These are phyloP conservation scores for Amitus sp. DNA, from an alignment of 2,888 invertebrate genomes.

Conservation along the genomic window DNA sequence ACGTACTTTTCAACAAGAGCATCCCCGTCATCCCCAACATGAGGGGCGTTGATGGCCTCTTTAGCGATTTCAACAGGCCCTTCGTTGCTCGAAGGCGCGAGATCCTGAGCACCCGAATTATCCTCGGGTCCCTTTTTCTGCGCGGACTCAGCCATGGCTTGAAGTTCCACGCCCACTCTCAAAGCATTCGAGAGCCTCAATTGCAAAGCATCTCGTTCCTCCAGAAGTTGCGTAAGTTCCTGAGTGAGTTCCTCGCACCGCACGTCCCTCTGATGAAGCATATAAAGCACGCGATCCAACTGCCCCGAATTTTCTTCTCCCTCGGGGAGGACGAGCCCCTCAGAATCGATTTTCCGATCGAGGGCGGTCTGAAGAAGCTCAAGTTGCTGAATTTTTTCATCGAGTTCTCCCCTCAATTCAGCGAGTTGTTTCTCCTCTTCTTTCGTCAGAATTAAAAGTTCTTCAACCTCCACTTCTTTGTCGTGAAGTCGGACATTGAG, in stretches of 20 bases:
- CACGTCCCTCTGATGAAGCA: slow-evolving; percentile 87
- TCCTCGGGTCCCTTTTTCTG: slow-evolving; percentile 40
- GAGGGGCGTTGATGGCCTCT: slow-evolving; percentile 56
- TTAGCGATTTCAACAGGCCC: slow-evolving; percentile 61
- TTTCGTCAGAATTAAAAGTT: slow-evolving; percentile 68
- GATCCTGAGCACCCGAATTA: too few relatives aligned
- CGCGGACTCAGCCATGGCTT: slow-evolving; percentile 48
- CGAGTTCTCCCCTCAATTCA: slow-evolving; percentile 73
- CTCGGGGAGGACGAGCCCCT: slow-evolving; percentile 19
- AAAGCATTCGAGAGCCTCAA: slow-evolving; percentile 83
- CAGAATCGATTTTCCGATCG: slow-evolving; percentile 46
- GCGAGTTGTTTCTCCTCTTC: slow-evolving; percentile 69
- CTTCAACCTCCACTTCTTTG: slow-evolving; percentile 64
- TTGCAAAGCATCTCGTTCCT: slow-evolving; percentile 87
- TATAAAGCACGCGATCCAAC: slow-evolving; percentile 75
- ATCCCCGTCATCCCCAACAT: slow-evolving; percentile 53
- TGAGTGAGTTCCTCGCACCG: slow-evolving; percentile 87
- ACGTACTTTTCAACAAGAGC: slow-evolving; percentile 61
- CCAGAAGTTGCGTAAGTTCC: slow-evolving; percentile 82
- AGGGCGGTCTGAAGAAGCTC: slow-evolving; percentile 64
- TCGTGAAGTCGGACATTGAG: slow-evolving; percentile 74
- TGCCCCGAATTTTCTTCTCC: slow-evolving; percentile 14
- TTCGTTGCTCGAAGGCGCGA: slow-evolving; percentile 53
- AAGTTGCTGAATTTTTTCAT: slow-evolving; percentile 71
- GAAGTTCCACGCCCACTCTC: slow-evolving; percentile 75